Conservation (phyloP, 2,113 vertebrate genomes). For the Sinocyclocheilus rhinocerous region DNA sequence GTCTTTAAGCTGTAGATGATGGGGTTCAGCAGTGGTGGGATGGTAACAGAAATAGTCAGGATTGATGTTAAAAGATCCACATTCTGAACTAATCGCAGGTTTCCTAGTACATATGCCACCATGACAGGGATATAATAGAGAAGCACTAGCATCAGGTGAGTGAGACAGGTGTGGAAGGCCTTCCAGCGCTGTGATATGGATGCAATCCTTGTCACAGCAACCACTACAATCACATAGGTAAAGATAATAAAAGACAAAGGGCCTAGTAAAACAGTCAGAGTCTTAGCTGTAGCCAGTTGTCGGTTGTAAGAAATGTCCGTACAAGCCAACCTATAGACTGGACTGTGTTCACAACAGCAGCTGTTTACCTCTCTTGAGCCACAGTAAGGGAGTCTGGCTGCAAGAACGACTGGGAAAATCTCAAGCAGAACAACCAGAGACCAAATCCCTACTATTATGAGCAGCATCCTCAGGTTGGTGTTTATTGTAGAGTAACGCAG, state of each 20-base stretch:
- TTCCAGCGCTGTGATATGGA: slow-evolving; percentile 55
- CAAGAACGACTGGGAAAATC: slow-evolving; percentile 52
- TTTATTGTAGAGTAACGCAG: slow-evolving; percentile 59
- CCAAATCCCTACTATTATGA: slow-evolving; percentile 57
- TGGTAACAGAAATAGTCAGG: slow-evolving; percentile 52
- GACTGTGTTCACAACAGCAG: slow-evolving; percentile 61
- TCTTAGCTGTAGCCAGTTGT: slow-evolving; percentile 50
- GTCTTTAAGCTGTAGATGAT: slow-evolving; percentile 65
- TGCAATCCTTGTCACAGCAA: slow-evolving; percentile 54
- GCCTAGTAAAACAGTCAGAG: slow-evolving; percentile 48
- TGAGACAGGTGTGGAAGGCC: slow-evolving; percentile 60
- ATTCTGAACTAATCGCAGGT: slow-evolving; percentile 35
- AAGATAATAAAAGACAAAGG: slow-evolving; percentile 58
- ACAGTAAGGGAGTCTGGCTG: slow-evolving; percentile 56
- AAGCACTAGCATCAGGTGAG: slow-evolving; percentile 57
- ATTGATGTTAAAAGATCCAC: slow-evolving; percentile 52
- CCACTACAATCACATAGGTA: slow-evolving; percentile 54
- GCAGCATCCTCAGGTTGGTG: slow-evolving; percentile 53
- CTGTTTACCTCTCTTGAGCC: slow-evolving; percentile 49
- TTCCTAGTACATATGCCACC: slow-evolving; percentile 55
- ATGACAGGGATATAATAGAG: slow-evolving; percentile 60
- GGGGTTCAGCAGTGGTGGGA: slow-evolving; percentile 62
- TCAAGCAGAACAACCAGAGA: slow-evolving; percentile 55
- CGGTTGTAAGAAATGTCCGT: slow-evolving; percentile 54
- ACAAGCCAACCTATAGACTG: slow-evolving; percentile 58